Evolutionary conservation across 2,888 invertebrate species (phyloP).

Genomic region (Pachymerium ferrugineum): DNA sequence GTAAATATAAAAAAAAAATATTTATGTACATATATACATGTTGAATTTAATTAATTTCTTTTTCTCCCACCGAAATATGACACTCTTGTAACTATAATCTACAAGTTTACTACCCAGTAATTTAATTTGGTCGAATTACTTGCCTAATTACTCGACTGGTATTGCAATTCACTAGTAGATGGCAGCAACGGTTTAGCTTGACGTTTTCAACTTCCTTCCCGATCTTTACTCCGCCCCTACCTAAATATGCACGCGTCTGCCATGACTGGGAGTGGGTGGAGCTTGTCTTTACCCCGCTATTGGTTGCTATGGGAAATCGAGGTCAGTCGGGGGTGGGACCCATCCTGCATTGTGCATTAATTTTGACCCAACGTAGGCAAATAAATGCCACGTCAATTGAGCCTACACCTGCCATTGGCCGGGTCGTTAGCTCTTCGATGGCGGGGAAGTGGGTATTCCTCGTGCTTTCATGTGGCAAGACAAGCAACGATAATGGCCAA

Average conservation of each 20-base stretch:
- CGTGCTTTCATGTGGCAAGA: slow-evolving; percentile 17
- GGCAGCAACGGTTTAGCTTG: neutral
- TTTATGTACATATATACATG: too few species aligned
- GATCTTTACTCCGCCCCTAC: neutral
- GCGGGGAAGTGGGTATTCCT: slow-evolving; percentile 17
- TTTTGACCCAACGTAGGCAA: slow-evolving; percentile 2
- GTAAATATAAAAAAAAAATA: too few species aligned
- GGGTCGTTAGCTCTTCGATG: neutral
- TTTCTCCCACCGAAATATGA: too few species aligned
- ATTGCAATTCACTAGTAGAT: neutral
- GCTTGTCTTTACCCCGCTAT: neutral
- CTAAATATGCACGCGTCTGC: slow-evolving; percentile 9
- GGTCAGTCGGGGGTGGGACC: slow-evolving; percentile 2
- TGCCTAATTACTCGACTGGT: too few species aligned
- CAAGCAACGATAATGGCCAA: slow-evolving; percentile 26
- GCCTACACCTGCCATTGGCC: slow-evolving; percentile 12
- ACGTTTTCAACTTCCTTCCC: neutral
- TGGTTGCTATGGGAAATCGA: neutral
- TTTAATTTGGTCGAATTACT: neutral
- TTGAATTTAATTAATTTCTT: too few species aligned
- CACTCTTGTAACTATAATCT: too few species aligned
- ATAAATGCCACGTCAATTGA: slow-evolving; percentile 19
- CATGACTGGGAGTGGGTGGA: neutral
- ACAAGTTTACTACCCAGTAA: neutral
- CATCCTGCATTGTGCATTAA: neutral